Evolutionary conservation across 2,113 vertebrate species (phyloP), one percentile per base, ranked within the genome.

Genomic region (Danionella cerebrum): DNA sequence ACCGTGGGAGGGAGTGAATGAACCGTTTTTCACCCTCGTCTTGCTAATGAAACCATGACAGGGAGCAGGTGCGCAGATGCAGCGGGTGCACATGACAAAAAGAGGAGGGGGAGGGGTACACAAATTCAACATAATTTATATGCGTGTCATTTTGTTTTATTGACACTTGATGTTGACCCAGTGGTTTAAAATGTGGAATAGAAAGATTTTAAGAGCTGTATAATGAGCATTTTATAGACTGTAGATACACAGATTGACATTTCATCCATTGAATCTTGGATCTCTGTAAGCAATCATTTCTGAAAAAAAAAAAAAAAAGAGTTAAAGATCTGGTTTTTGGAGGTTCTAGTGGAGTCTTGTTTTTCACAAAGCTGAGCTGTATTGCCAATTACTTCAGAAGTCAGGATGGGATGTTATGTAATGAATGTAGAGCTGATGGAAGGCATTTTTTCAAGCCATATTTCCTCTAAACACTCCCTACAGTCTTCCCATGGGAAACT

Each of bases 11-110:
- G 42, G 19, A 38, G 27, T 25, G 6, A 38, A 18, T 31, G 12
- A 24, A 51, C 35, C 24, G 16, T 31, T 19, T 62, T 33, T 25
- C 18, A 22, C 12, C 18, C 39, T n/a, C n/a, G n/a, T n/a, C n/a
- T n/a, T n/a, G n/a, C 8, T 12, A 55, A 44, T 42, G 7, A 44
- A 42, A 42, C 14, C 39, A 66, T 62, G 36, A 66, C 38, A 33
- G 51, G 39, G 35, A 67, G 65, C 65, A 67, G 51, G 36, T 67
- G 65, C 50, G 54, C 4, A 12, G 47, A 18, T 5, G 14, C 12
- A 24, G 47, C 21, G 24, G 39, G 48, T 14, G n/a, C n/a, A n/a
- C n/a, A n/a, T n/a, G n/a, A n/a, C n/a, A n/a, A n/a, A n/a, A 51
- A 35, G 19, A 35, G 31, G 24, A 58, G 29, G 19, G 33, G 6